Base-by-base conservation (phyloP, 2,797 vertebrate genomes). In the Hyperoplus lanceolatus region DNA sequence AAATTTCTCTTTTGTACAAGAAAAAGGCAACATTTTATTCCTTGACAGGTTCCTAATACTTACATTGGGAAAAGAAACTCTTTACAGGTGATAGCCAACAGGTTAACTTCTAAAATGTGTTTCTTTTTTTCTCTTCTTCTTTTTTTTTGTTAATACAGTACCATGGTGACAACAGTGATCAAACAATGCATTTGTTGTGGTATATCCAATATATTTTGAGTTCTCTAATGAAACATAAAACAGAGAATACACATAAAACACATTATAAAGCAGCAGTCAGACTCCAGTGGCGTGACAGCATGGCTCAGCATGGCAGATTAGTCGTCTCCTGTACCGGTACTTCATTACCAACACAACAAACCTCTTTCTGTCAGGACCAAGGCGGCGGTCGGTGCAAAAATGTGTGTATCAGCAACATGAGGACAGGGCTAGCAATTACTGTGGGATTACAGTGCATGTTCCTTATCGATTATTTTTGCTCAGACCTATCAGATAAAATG, bases 1-100 rank as follows among this genome's bases (percentile, higher is more conserved):
- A 99, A 97, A 98, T 96, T 97, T 98, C 96, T 99, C 96, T 98
- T 98, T 98, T 99, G 95, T 99, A 99, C 97, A 99, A 97, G 97
- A 96, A 98, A 96, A 98, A 98, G 97, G 97, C 97, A 98, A 98
- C 96, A 96, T 95, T 97, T 97, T 96, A 89, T 90, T 96, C 94
- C 82, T 91, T 81, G 94, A 97, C 95, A 96, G 96, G 96, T 96
- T 97, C 95, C 90, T 96, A 96, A 97, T 97, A 97, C 96, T 97
- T 97, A 98, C 95, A 97, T 94, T 89, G 91, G 88, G 96, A 93
- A 97, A 96, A 94, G 93, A 97, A 96, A 94, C 88, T 96, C 94
- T 99, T 96, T 97, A 97, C 96, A 98, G 93, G 95, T 95, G 96
- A 97, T 95, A 94, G 95, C 95, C 88, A 95, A 96, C 95, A 96